Evolutionary conservation across 2,888 invertebrate genomes (phyloP), one percentile per base, ranked within the genome.

Genomic region (Chrysomela aeneicollis): DNA sequence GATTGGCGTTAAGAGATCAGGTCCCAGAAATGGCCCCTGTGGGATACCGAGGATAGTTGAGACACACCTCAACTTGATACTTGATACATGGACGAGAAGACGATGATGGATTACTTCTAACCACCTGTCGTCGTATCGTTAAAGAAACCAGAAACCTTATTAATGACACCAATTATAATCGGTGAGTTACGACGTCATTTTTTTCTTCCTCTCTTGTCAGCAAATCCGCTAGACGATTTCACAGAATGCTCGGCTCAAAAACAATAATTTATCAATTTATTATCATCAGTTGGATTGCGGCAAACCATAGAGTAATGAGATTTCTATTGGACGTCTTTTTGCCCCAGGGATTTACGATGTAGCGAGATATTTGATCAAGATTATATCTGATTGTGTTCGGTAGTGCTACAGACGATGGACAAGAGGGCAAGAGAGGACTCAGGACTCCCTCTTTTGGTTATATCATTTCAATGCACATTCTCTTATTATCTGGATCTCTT

Each of bases 121-220:
- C 1, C 52, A 52, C 22, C 51, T 52, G 51, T 26, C 30, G 51
- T 26, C 51, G n/a, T 26, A 19, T 53, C 52, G 17, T 32, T 15
- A 17, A 32, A 53, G 26, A 53, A 35, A 9, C 32, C 2, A 35
- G 32, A 35, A 35, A 18, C 18, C 18, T 18, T 35, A 53, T 32
- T 32, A 26, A 53, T 53, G 52, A 53, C 32, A 53, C 52, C 51
- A 53, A 53, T 53, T 53, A 53, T 53, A 53, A 53, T 53, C 51
- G 30, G 18, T 15, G 52, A 53, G 52, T 53, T 35, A 19, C 18
- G 1, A 15, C 30, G 21, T 4, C 17, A 6, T 32, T 53, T 53
- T 53, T 53, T 35, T 10, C 32, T 35, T 9, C 6, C 2, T 6
- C 51, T 15, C 15, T 22, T 51, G 51, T n/a, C 51, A 26, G 1